A percentile compares a stretch with the other conserved stretches of the same genome.
phyloP scores from a whole-genome alignment of 2,888 invertebrate genomes.

The Lithophane socia region DNA sequence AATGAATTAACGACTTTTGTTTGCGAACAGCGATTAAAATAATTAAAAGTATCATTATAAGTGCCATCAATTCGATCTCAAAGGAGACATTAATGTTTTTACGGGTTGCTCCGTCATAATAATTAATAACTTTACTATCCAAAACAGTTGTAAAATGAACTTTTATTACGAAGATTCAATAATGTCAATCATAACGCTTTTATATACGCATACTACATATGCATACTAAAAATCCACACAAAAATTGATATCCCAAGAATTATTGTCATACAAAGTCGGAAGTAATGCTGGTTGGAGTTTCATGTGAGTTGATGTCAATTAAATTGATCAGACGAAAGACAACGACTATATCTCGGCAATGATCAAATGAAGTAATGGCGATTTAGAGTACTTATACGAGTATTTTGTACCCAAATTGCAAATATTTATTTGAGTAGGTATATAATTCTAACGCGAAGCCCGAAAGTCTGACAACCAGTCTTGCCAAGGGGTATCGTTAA shows the following conservation, averaged over 20 bases:
- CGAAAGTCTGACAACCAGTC: no score
- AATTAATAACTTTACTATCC: slow-evolving; percentile 81
- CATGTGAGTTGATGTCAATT: neutral
- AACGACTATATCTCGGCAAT: neutral
- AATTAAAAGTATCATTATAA: slow-evolving; percentile 90
- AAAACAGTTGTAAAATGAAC: slow-evolving; percentile 75
- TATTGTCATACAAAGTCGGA: neutral
- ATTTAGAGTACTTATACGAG: no score
- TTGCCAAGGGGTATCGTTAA: no score
- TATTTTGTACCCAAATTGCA: neutral
- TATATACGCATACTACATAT: no score
- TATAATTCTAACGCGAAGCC: neutral
- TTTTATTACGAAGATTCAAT: slow-evolving; percentile 50
- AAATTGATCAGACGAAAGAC: neutral
- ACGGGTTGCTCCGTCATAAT: slow-evolving; percentile 79
- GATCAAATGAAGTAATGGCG: no score
- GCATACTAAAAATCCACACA: neutral
- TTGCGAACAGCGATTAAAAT: slow-evolving; percentile 87
- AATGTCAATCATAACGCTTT: neutral
- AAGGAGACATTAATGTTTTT: slow-evolving; percentile 88
- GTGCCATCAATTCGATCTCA: slow-evolving; percentile 88
- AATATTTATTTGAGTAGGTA: neutral
- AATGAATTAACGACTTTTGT: slow-evolving; percentile 89
- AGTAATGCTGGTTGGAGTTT: neutral
- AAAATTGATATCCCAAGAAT: neutral